phyloP scores from a whole-genome alignment of 92 coral and sea anemone genomes.

The Diadumene lineata region DNA sequence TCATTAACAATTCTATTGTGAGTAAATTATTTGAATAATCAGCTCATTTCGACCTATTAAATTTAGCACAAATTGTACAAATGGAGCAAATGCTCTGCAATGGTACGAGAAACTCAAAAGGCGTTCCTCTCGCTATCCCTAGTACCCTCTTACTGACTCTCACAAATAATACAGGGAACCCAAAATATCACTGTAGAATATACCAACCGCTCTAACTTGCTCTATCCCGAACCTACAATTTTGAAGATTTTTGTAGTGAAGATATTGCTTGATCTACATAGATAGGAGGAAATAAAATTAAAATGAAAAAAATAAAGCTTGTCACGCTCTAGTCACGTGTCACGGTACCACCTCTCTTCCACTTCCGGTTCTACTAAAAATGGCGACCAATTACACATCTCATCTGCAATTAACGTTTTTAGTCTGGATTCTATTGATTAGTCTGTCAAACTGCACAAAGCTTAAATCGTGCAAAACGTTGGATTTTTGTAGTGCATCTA shows the following conservation, averaged over 20 bases:
- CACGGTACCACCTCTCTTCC: neutral
- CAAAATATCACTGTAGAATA: neutral
- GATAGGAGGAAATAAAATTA: too few relatives aligned
- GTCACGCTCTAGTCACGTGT: conserved; percentile 10
- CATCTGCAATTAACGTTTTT: neutral
- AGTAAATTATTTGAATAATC: neutral
- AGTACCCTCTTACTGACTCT: neutral
- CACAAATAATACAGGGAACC: neutral
- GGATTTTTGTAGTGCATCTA: conserved; percentile 55
- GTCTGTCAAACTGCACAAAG: conserved; percentile 12
- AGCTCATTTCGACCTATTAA: neutral
- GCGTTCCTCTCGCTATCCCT: conserved; percentile 6
- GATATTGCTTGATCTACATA: too few relatives aligned
- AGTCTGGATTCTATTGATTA: neutral
- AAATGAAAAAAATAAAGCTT: too few relatives aligned
- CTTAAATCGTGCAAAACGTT: conserved; percentile 51
- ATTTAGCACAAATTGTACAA: neutral
- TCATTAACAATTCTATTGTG: neutral
- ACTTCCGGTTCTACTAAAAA: conserved; percentile 6
- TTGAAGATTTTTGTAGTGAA: too few relatives aligned
- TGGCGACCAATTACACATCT: neutral
- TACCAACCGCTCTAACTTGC: too few relatives aligned
- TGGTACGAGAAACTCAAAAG: neutral
- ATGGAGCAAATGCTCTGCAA: too few relatives aligned
- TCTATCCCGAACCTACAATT: too few relatives aligned